Conservation (phyloP, 2,888 invertebrate genomes). For the Gastrophysa polygoni region DNA sequence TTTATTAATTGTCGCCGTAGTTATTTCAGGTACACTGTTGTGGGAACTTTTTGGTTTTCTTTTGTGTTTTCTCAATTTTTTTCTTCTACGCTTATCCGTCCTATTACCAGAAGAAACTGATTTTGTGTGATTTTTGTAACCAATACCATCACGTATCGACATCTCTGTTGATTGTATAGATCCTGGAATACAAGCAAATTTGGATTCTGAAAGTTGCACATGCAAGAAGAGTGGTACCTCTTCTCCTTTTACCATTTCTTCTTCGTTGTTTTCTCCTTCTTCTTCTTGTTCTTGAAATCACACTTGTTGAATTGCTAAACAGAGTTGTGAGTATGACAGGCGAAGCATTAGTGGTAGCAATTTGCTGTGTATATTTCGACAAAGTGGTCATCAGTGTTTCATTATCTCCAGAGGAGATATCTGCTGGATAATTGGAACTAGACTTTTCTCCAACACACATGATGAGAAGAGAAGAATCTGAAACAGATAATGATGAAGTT, state of each 20-base stretch:
- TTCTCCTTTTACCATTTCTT: constrained; percentile 15
- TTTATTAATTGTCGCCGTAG: constrained; percentile 29
- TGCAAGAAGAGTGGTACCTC: constrained; percentile 7
- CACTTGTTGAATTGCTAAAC: not conserved
- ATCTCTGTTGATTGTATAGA: not conserved
- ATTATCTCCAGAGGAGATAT: not conserved
- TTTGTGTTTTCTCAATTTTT: constrained; percentile 25
- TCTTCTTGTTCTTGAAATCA: not conserved
- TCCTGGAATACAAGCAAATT: not conserved
- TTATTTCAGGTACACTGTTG: constrained; percentile 30
- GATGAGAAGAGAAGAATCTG: not conserved
- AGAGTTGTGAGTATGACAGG: too few relatives aligned
- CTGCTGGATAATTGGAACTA: not conserved
- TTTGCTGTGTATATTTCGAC: not conserved
- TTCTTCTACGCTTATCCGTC: constrained; percentile 12
- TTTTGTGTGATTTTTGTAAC: not conserved
- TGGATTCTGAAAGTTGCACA: not conserved
- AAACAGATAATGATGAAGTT: not conserved
- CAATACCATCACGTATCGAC: not conserved
- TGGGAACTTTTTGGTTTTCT: constrained; percentile 25
- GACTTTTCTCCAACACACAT: not conserved
- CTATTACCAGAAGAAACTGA: not conserved
- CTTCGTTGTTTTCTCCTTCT: constrained; percentile 14
- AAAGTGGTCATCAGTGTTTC: not conserved
- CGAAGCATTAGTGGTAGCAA: too few relatives aligned